Conservation (phyloP, 2,113 vertebrate species). For the Notothenia rossii region DNA sequence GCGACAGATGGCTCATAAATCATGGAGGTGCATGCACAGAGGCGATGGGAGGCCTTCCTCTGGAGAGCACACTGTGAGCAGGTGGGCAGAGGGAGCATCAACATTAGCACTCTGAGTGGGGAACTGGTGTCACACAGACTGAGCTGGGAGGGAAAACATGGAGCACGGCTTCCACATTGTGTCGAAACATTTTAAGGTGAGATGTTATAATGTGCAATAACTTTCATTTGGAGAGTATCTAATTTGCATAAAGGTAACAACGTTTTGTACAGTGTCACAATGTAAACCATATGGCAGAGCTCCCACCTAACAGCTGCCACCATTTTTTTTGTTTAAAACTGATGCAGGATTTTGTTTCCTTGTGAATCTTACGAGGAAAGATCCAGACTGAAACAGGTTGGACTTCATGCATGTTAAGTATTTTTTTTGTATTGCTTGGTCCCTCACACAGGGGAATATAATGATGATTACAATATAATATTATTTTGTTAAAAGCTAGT, state of each 20-base stretch:
- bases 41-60: slow-evolving; percentile 76
- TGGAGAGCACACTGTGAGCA: slow-evolving; percentile 72
- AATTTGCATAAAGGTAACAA: slow-evolving; percentile 11
- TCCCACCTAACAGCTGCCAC: neutral
- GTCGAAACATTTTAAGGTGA: slow-evolving; percentile 7
- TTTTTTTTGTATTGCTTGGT: too few relatives aligned
- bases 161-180: slow-evolving; percentile 1
- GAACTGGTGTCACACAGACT: slow-evolving; percentile 48
- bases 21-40: slow-evolving; percentile 77
- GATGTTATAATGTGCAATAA: slow-evolving; percentile 3
- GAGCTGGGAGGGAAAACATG: slow-evolving; percentile 18
- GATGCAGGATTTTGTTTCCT: too few relatives aligned
- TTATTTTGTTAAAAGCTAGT: too few relatives aligned
- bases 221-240: neutral
- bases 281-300: slow-evolving; percentile 36
- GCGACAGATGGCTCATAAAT: slow-evolving; percentile 87
- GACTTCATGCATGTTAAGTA: too few relatives aligned
- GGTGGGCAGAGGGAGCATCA: slow-evolving; percentile 68
- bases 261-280: slow-evolving; percentile 2
- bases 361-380: too few relatives aligned
- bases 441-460: too few relatives aligned
- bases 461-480: too few relatives aligned
- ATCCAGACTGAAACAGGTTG: too few relatives aligned
- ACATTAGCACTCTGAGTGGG: slow-evolving; percentile 43
- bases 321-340: too few relatives aligned